Evolutionary conservation across 2,113 vertebrate species (phyloP).

Genomic region (Girardinichthys multiradiatus): DNA sequence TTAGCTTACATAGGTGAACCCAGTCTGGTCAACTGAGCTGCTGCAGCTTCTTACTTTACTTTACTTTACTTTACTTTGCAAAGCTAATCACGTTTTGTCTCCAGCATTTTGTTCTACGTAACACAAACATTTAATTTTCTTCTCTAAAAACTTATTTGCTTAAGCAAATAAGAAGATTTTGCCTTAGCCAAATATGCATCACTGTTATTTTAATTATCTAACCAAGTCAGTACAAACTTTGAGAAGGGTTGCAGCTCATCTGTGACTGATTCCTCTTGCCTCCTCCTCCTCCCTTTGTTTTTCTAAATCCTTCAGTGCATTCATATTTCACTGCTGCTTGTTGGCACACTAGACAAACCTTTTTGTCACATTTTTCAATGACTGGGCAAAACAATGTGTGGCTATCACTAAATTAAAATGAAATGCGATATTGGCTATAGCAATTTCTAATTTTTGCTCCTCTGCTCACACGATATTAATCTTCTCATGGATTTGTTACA

Average conservation of each 20-base stretch:
- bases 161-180: neutral
- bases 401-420: constrained; percentile 14
- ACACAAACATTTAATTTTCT: neutral
- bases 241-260: neutral
- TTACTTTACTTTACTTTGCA: neutral
- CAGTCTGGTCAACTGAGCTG: too few species aligned
- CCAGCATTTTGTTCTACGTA: neutral
- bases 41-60: neutral
- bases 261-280: neutral
- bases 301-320: constrained; percentile 8
- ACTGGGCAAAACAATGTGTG: neutral
- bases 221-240: constrained; percentile 5
- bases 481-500: constrained; percentile 31
- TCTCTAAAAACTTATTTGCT: neutral
- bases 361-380: constrained; percentile 19
- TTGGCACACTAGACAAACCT: constrained; percentile 24
- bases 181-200: neutral
- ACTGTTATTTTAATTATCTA: neutral
- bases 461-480: constrained; percentile 43
- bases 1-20: too few species aligned
- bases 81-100: neutral
- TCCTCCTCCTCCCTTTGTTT: neutral
- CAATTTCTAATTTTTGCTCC: constrained; percentile 17
- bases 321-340: constrained; percentile 17
- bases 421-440: constrained; percentile 4